phyloP scores from a whole-genome alignment of 2,113 vertebrate genomes.

The Fulmarus glacialis region DNA sequence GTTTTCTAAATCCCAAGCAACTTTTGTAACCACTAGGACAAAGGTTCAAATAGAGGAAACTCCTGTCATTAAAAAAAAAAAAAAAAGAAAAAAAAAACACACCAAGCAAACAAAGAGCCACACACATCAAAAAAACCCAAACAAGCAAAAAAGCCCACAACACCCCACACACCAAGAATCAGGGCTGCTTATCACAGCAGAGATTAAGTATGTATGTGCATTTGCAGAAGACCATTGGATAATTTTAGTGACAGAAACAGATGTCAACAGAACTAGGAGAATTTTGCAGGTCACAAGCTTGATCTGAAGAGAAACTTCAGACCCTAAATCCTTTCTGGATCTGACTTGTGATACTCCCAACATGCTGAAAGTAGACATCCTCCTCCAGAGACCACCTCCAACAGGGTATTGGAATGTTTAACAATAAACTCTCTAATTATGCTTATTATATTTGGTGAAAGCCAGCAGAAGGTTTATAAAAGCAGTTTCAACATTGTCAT shows the following conservation, averaged over 20 bases:
- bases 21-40: not conserved
- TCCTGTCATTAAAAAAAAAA: not conserved
- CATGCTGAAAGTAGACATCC: not conserved
- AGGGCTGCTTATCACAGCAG: not conserved
- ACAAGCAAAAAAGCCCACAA: not conserved
- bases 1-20: not conserved
- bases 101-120: accelerated
- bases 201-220: not conserved
- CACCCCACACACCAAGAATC: not conserved
- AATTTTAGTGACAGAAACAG: not conserved
- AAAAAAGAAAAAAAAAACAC: too few relatives aligned
- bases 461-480: not conserved
- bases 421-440: not conserved
- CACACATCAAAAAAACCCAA: too few relatives aligned
- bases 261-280: not conserved
- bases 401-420: not conserved
- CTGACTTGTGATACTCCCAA: not conserved
- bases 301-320: not conserved
- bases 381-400: accelerated
- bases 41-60: not conserved
- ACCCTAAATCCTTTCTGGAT: not conserved
- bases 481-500: not conserved
- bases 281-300: not conserved
- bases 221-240: not conserved
- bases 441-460: not conserved